Base-by-base conservation (phyloP, 2,888 invertebrate genomes). In the Acanthococcus lagerstroemiae region DNA sequence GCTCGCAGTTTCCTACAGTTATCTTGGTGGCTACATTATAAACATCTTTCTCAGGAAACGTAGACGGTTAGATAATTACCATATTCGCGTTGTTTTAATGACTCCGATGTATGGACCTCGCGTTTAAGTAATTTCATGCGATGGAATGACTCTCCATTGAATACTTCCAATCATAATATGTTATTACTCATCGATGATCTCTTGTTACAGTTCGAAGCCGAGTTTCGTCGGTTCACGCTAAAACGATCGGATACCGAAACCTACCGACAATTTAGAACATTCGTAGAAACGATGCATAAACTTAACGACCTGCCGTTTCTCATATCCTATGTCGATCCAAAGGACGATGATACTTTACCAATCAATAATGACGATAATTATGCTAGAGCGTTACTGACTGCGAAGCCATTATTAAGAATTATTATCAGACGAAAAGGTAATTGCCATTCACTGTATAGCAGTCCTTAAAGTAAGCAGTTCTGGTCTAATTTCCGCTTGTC, bases 311-410 rank as follows among this genome's bases (percentile, higher is more conserved):
- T 91, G 70, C 86, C 91, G 67, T 96, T 97, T 80, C 83, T 94
- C 67, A 86, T 99, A 73, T 93, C 92, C 69, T 99, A 99, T 77
- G 94, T 95, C n/a, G 92, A 92, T 76, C 92, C 93, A 15, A 83
- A 90, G 45, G 94, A 96, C 74, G 96, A 95, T 56, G 97, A 97
- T 78, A 80, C 96, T 68, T 80, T 99, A 74, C 99, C 99, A 0
- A 99, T 99, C 73, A 99, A 97, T 77, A 99, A 99, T 79, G 95
- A 99, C 77, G 97, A 97, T 76, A 97, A 97, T 78, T 83, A 91
- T 73, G 86, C 86, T n/a, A 82, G 91, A 74, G 96, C 96, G 0
- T 77, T 97, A 61, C 82, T 87, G 69, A 91, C 88, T 55, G 91
- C 95, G 1, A 84, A 87, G 72, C 93, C 95, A 0, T 77, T 94